phyloP scores from a whole-genome alignment of 2,797 vertebrate species.

The Helostoma temminkii region DNA sequence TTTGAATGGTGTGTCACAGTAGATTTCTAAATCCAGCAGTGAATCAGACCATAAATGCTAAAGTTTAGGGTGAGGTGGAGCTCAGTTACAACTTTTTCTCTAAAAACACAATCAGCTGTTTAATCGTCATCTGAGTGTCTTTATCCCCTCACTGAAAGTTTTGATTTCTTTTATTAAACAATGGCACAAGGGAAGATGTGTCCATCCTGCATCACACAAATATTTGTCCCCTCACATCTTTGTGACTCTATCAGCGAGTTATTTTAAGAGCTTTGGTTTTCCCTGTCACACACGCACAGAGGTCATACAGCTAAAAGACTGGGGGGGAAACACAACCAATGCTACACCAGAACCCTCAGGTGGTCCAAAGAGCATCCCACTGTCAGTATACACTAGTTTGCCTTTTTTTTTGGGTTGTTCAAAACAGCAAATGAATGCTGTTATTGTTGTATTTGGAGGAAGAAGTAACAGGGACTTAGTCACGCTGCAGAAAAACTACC shows the following conservation, averaged over 20 bases:
- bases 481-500: slow-evolving; percentile 62
- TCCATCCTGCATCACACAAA: neutral
- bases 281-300: slow-evolving; percentile 46
- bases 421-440: slow-evolving; percentile 53
- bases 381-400: slow-evolving; percentile 38
- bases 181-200: neutral
- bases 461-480: slow-evolving; percentile 64
- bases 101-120: neutral
- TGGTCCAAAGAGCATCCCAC: slow-evolving; percentile 52
- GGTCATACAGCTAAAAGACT: slow-evolving; percentile 52
- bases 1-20: slow-evolving; percentile 1
- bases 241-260: slow-evolving; percentile 32
- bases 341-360: slow-evolving; percentile 44
- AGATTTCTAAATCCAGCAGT: slow-evolving; percentile 7
- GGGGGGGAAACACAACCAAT: neutral
- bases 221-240: slow-evolving; percentile 32
- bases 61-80: neutral
- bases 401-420: slow-evolving; percentile 29
- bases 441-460: slow-evolving; percentile 52
- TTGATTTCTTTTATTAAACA: neutral
- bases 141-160: neutral
- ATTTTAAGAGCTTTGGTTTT: slow-evolving; percentile 54
- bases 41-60: neutral
- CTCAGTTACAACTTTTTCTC: neutral
- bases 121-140: neutral